Base-by-base conservation (phyloP, 2,888 invertebrate genomes). In the Sepiola atlantica region DNA sequence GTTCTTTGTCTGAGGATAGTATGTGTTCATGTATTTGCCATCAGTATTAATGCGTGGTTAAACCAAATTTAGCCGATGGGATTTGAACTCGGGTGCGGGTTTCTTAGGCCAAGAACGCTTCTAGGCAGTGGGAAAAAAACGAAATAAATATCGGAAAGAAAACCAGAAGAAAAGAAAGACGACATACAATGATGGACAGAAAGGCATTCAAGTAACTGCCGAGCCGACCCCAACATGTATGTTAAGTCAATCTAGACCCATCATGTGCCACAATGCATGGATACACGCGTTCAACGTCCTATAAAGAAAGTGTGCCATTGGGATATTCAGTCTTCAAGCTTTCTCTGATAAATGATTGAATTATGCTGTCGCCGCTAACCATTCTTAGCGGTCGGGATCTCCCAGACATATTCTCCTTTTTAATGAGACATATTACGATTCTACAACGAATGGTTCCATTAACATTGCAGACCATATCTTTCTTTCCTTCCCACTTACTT, bases 391-490 rank as follows among this genome's bases (percentile, higher is more conserved):
- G 77, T 77, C 4, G n/a, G 77, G n/a, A 77, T 77, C 45, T 45
- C 77, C 77, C n/a, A n/a, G 77, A 12, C 32, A 77, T n/a, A 32
- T 77, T 77, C 77, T 77, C n/a, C n/a, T 12, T 16, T 77, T 77
- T 77, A 77, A 77, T 77, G 77, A 77, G 77, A 77, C 77, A n/a
- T 77, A 77, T 77, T 77, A n/a, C n/a, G 18, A 77, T n/a, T 77
- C 77, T 77, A n/a, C 32, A n/a, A 3, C 16, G n/a, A 77, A 77
- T 18, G n/a, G 61, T 77, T 77, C 77, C 77, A 77, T 77, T 77
- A 77, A 77, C n/a, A n/a, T n/a, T 16, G 3, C n/a, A 77, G n/a
- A 77, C 77, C n/a, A 77, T n/a, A n/a, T 12, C n/a, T 77, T 2
- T 16, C 18, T 14, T 77, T 24, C n/a, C 28, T 77, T 32, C 18